A percentile compares a stretch with the other conserved stretches of the same genome.
These are phyloP conservation scores for Halocynthia aurantium DNA, from an alignment of 23 tunicate genomes.

Conservation along the genomic window DNA sequence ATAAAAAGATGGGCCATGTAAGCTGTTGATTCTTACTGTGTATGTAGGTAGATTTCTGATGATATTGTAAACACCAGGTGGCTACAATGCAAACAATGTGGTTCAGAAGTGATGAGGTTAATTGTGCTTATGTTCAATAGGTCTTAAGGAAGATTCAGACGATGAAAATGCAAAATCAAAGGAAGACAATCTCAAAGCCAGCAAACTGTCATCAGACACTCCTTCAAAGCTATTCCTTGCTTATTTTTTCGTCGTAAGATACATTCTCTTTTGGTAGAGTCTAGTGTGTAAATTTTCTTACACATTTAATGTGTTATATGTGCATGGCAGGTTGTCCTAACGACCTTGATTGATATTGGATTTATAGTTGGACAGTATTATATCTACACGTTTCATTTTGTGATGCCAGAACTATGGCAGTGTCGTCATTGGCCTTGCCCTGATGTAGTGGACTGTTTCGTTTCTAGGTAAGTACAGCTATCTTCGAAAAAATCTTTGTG, in stretches of 20 bases:
- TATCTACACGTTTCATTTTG: constrained; percentile 64
- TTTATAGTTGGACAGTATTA: constrained; percentile 81
- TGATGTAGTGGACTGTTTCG: constrained; percentile 75
- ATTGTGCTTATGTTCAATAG: neutral
- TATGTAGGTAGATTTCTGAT: no score
- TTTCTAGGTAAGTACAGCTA: constrained; percentile 40
- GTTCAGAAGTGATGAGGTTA: neutral
- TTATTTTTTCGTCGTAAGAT: constrained; percentile 60
- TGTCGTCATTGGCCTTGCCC: constrained; percentile 93
- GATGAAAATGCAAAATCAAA: constrained; percentile 40
- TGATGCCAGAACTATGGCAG: constrained; percentile 69
- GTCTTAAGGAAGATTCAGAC: constrained; percentile 8
- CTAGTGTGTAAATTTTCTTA: no score
- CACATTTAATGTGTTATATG: no score
- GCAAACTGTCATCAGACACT: constrained; percentile 42
- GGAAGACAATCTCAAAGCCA: constrained; percentile 53
- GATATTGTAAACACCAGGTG: no score
- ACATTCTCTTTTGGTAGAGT: neutral
- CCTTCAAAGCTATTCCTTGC: constrained; percentile 72
- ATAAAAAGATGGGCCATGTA: no score
- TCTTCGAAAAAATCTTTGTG: neutral
- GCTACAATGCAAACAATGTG: no score
- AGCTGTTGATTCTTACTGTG: no score
- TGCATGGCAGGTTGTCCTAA: constrained; percentile 35
- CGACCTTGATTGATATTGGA: constrained; percentile 49